Evolutionary conservation across 2,113 vertebrate genomes (phyloP).

Genomic region (Rhodinocichla rosea): DNA sequence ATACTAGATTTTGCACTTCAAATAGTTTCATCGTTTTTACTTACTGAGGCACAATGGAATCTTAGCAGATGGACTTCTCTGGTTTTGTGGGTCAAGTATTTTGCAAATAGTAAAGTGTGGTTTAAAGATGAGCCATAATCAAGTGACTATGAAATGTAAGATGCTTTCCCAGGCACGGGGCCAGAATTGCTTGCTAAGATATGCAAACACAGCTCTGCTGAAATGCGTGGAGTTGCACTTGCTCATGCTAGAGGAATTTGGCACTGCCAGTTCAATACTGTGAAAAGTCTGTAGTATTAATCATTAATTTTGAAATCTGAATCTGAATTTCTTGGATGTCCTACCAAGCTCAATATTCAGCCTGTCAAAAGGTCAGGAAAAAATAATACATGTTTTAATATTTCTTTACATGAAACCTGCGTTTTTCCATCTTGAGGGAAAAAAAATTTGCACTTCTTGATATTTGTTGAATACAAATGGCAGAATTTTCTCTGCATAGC

Average conservation of each 20-base stretch:
- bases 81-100: constrained; percentile 49
- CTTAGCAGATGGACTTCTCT: not conserved
- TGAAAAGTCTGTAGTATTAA: not conserved
- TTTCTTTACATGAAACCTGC: not conserved
- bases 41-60: not conserved
- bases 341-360: not conserved
- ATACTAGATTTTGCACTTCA: not conserved
- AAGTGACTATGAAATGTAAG: constrained; percentile 62
- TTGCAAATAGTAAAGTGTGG: constrained; percentile 54
- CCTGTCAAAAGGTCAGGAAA: not conserved
- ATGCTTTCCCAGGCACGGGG: constrained; percentile 4
- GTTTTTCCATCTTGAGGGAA: not conserved
- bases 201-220: not conserved
- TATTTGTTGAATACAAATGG: not conserved
- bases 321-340: not conserved
- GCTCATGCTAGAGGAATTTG: not conserved
- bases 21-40: not conserved
- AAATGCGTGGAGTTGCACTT: not conserved
- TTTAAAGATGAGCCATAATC: constrained; percentile 59
- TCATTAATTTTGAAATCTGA: not conserved
- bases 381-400: not conserved
- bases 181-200: constrained; percentile 4
- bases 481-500: not conserved
- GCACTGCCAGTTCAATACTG: not conserved
- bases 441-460: not conserved